Conservation (phyloP, 2,888 invertebrate species). For the Koerneria pararmatus region DNA sequence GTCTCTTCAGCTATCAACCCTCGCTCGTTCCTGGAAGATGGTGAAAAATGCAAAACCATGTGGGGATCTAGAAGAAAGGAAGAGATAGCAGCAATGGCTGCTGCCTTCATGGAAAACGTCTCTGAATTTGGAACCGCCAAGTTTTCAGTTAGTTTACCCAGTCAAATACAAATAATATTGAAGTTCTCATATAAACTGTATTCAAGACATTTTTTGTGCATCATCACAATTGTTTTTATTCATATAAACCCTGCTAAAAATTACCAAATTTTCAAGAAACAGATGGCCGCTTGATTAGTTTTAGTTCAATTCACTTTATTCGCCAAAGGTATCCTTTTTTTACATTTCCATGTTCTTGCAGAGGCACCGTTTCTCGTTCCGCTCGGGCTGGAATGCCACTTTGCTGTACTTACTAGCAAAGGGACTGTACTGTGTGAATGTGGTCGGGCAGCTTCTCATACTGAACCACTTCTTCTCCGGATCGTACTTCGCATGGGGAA, state of each 20-base stretch:
- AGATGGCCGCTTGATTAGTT: no score
- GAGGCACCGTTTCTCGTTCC: constrained; percentile 22
- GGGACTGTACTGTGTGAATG: constrained; percentile 60
- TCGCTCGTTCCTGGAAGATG: constrained; percentile 27
- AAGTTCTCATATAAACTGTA: no score
- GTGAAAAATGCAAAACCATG: constrained; percentile 26
- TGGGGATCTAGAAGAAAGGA: constrained; percentile 39
- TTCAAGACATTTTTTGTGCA: no score
- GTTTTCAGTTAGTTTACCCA: constrained; percentile 24
- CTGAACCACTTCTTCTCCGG: constrained; percentile 61
- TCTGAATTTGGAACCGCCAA: constrained; percentile 29
- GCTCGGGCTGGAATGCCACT: constrained; percentile 49
- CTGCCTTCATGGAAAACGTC: constrained; percentile 40
- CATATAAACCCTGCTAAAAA: background rate
- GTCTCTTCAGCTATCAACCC: constrained; percentile 30
- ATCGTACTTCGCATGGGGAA: constrained; percentile 47
- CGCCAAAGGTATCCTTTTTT: no score
- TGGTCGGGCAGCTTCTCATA: constrained; percentile 60
- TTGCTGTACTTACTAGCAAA: constrained; percentile 61
- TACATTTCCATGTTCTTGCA: background rate
- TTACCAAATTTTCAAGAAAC: no score
- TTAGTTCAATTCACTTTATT: no score
- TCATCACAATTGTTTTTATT: no score
- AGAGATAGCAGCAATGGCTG: constrained; percentile 37
- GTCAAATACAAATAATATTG: no score